These are phyloP conservation scores for Microhierax caerulescens DNA, from an alignment of 2,797 vertebrate genomes.

Conservation along the genomic window DNA sequence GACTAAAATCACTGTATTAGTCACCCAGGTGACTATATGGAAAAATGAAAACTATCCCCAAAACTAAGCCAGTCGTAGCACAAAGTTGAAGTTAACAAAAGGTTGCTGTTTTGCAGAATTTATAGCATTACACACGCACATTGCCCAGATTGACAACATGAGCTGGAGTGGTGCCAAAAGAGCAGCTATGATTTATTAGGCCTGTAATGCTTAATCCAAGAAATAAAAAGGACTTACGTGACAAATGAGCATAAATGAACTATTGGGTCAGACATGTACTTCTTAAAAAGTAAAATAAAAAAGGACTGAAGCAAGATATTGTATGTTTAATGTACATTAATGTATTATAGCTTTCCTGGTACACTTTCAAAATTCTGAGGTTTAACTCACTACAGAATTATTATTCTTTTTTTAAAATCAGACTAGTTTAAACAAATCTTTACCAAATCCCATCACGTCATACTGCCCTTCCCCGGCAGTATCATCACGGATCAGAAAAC, in stretches of 20 bases:
- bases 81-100: background rate
- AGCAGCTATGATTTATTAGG: conserved; percentile 49
- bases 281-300: conserved; percentile 24
- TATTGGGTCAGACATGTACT: conserved; percentile 26
- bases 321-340: background rate
- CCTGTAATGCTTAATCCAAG: conserved; percentile 55
- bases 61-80: background rate
- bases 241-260: conserved; percentile 28
- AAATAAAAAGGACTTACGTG: conserved; percentile 49
- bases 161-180: conserved; percentile 3
- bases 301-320: background rate
- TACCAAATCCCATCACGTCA: background rate
- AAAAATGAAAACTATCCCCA: background rate
- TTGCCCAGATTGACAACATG: conserved; percentile 1
- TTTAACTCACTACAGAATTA: background rate
- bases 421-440: background rate
- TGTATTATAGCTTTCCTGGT: background rate
- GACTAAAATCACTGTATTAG: background rate
- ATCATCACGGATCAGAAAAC: background rate
- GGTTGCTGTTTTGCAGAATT: conserved; percentile 31
- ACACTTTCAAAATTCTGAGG: background rate
- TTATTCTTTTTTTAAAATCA: background rate
- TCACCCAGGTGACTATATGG: background rate
- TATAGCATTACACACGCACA: background rate
- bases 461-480: background rate